Percentiles rank a stretch among this genome's conserved stretches.
phyloP scores from a whole-genome alignment of 2,888 invertebrate species.

The Crioceris asparagi region DNA sequence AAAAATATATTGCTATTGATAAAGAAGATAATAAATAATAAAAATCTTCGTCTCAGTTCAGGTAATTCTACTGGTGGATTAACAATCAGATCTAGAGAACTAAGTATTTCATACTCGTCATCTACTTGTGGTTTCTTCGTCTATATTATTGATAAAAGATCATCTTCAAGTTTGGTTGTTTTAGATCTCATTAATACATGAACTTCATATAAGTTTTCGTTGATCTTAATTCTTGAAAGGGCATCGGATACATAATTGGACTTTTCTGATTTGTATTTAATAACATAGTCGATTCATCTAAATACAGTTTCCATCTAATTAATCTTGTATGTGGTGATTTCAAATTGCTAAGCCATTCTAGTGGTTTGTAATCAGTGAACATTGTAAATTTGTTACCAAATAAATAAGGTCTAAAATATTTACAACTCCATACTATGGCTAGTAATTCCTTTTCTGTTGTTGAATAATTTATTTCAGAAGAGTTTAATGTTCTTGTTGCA shows the following conservation, averaged over 20 bases:
- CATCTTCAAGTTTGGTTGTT: too few species aligned
- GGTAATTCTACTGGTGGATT: too few species aligned
- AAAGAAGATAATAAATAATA: too few species aligned
- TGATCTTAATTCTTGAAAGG: too few species aligned
- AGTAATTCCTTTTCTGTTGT: conserved; percentile 9
- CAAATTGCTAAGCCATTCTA: conserved; percentile 17
- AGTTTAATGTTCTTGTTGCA: conserved; percentile 9
- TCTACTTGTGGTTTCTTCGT: too few species aligned
- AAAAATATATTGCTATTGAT: too few species aligned
- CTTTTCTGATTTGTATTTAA: conserved; percentile 13
- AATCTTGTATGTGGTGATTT: conserved; percentile 16
- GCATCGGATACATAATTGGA: conserved; percentile 10
- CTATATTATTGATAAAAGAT: too few species aligned
- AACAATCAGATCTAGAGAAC: too few species aligned
- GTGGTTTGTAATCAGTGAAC: conserved; percentile 18
- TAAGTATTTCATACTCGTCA: too few species aligned
- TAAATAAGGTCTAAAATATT: conserved; percentile 8
- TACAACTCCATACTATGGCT: conserved; percentile 8
- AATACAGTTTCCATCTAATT: conserved; percentile 11
- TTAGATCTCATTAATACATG: too few species aligned
- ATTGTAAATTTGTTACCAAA: conserved; percentile 6
- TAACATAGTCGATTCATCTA: conserved; percentile 12
- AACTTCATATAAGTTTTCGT: too few species aligned
- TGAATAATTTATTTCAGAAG: conserved; percentile 8
- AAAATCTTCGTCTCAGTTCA: too few species aligned